Evolutionary conservation across 92 coral and sea anemone species (phyloP).

Genomic region (Ricordea florida): DNA sequence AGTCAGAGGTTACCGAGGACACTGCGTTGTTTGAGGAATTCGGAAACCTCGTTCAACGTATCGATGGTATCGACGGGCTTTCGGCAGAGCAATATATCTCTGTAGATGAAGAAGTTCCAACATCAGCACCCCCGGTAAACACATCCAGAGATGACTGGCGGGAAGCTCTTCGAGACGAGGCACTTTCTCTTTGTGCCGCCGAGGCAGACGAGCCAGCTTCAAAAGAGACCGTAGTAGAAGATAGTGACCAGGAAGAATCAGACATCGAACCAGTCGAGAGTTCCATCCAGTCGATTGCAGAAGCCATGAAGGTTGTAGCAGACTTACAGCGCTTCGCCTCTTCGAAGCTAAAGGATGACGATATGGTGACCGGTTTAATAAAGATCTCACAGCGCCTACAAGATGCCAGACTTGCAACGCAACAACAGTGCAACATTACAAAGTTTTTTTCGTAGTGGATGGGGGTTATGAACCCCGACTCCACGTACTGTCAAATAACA

Average conservation of each 20-base stretch:
- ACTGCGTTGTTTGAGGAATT: conserved; percentile 15
- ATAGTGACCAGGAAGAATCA: conserved; percentile 20
- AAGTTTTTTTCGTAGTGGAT: neutral
- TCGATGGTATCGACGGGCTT: conserved; percentile 7
- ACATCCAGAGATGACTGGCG: conserved; percentile 16
- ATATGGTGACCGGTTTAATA: neutral
- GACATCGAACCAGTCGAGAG: conserved; percentile 32
- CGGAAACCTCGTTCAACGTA: conserved; percentile 8
- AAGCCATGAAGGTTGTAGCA: conserved; percentile 22
- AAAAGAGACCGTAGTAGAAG: conserved; percentile 13
- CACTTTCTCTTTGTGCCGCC: conserved; percentile 12
- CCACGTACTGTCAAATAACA: conserved; percentile 18
- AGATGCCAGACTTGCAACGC: neutral
- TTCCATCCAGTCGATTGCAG: conserved; percentile 38
- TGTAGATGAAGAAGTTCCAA: conserved; percentile 12
- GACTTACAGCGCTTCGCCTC: conserved; percentile 9
- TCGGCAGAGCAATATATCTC: conserved; percentile 13
- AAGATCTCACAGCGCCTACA: neutral
- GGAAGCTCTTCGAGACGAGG: conserved; percentile 9
- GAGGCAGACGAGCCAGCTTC: conserved; percentile 3
- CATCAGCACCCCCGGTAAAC: conserved; percentile 21
- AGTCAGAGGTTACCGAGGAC: conserved; percentile 11
- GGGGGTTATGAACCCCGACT: conserved; percentile 26
- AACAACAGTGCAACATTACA: neutral
- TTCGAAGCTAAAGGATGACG: neutral